Base-by-base conservation (phyloP, 2,797 vertebrate genomes). In the Enteromius unitaeniatus region DNA sequence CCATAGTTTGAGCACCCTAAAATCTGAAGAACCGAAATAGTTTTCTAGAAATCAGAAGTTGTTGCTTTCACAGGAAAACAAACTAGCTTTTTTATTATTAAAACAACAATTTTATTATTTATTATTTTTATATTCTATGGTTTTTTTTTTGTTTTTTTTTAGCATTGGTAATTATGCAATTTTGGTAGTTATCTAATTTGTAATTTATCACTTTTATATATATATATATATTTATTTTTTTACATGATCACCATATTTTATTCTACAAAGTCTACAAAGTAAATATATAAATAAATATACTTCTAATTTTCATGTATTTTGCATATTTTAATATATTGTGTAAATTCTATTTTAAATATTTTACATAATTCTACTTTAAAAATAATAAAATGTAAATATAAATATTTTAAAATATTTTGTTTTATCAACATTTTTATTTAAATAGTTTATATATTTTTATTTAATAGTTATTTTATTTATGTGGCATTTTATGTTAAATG, bases 1-100 rank as follows among this genome's bases (percentile, higher is more conserved):
- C 19, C 45, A 11, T 73, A 73, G 69, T 81, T 81, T 74, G 79
- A 81, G 79, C 79, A 81, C 68, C 79, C 79, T 62, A n/a, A 49
- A 34, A 62, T 72, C 14, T 37, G 7, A 31, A 31, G 10, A 53
- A 34, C 28, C 7, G 17, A 51, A 34, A 34, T 28, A 28, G 23
- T 26, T 23, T 40, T 68, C 10, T 26, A 14, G 6, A 78, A 78
- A 47, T 62, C 8, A 47, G 53, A 76, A 9, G 1, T 31, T 53
- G 14, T 45, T 58, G 3, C 10, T 58, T n/a, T 42, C 31, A 53
- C n/a, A 55, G 9, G 49, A 11, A 7, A 34, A 19, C 11, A 0
- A 69, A 70, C 13, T 1, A n/a, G 15, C 9, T 23, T 9, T 58
- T 23, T 26, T 23, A 3, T 37, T 42, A 10, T 42, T 42, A 42